Conservation (phyloP, 35 echinoderm and acorn worm species). For the Heliocidaris erythrogramma region DNA sequence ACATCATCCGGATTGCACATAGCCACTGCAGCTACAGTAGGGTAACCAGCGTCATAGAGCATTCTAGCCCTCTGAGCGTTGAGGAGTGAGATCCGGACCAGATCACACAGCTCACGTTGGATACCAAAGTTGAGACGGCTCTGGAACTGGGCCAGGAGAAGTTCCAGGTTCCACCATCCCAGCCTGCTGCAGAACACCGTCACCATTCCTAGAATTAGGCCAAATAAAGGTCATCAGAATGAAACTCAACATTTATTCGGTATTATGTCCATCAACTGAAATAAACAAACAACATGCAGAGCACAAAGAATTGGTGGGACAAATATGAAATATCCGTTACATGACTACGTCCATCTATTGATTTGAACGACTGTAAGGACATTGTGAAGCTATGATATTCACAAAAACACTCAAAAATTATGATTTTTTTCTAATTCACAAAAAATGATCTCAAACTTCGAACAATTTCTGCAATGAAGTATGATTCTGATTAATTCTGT, state of each 20-base stretch:
- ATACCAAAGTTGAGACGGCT: conserved; percentile 96
- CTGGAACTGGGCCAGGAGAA: conserved; percentile 90
- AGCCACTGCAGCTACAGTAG: conserved; percentile 70
- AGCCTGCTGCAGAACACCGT: conserved; percentile 92
- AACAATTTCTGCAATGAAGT: too few relatives aligned
- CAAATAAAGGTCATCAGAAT: not conserved
- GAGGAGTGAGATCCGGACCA: conserved; percentile 88
- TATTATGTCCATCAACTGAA: not conserved
- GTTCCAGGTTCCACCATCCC: conserved; percentile 94
- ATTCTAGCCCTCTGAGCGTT: conserved; percentile 96
- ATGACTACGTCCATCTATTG: too few relatives aligned
- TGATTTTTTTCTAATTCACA: not conserved
- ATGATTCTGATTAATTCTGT: too few relatives aligned
- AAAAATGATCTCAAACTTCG: too few relatives aligned
- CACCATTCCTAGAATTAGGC: conserved; percentile 78
- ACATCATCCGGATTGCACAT: conserved; percentile 65
- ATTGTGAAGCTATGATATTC: not conserved
- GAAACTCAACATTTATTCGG: too few relatives aligned
- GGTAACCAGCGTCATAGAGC: conserved; percentile 82
- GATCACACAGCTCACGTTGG: conserved; percentile 87
- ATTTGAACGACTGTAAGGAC: too few relatives aligned
- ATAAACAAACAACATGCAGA: not conserved
- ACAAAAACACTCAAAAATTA: not conserved
- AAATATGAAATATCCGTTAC: too few relatives aligned
- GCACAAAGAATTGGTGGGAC: not conserved